phyloP scores from a whole-genome alignment of 2,888 invertebrate species.

The Pseudococcus jackbeardsleyi region DNA sequence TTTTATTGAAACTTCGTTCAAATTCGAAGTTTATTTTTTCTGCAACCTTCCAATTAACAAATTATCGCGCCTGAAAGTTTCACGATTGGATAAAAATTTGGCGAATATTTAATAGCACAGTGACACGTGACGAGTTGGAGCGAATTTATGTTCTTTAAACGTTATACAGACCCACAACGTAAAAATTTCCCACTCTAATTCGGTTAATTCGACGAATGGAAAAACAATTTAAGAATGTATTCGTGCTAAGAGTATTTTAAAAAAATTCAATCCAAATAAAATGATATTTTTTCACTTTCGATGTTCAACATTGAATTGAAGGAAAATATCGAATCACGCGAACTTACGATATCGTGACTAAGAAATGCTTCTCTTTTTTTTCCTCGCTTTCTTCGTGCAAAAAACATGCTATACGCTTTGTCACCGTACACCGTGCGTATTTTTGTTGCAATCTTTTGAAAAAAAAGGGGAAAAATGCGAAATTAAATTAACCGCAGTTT shows the following conservation, averaged over 20 bases:
- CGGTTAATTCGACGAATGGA: background rate
- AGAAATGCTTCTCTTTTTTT: slow-evolving; percentile 22
- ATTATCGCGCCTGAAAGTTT: background rate
- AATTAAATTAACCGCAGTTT: background rate
- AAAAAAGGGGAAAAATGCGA: background rate
- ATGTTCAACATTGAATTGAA: background rate
- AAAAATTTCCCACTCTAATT: background rate
- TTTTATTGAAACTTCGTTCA: background rate
- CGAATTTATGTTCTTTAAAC: background rate
- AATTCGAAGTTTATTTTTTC: background rate
- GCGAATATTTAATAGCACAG: background rate
- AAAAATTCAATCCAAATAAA: slow-evolving; percentile 12
- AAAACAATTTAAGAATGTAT: slow-evolving; percentile 42
- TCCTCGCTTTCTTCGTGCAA: background rate
- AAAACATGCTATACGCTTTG: slow-evolving; percentile 2
- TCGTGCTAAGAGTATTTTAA: slow-evolving; percentile 28
- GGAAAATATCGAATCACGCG: slow-evolving; percentile 7
- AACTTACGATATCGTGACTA: background rate
- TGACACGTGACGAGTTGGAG: background rate
- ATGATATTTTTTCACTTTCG: slow-evolving; percentile 39
- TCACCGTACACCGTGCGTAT: slow-evolving; percentile 6
- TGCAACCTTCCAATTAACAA: background rate
- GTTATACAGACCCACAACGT: background rate
- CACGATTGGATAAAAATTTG: background rate
- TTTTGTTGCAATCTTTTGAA: background rate